Percentiles rank a stretch among this genome's conserved stretches.
Conservation (phyloP, 2,113 vertebrate species). For the Notothenia rossii region DNA sequence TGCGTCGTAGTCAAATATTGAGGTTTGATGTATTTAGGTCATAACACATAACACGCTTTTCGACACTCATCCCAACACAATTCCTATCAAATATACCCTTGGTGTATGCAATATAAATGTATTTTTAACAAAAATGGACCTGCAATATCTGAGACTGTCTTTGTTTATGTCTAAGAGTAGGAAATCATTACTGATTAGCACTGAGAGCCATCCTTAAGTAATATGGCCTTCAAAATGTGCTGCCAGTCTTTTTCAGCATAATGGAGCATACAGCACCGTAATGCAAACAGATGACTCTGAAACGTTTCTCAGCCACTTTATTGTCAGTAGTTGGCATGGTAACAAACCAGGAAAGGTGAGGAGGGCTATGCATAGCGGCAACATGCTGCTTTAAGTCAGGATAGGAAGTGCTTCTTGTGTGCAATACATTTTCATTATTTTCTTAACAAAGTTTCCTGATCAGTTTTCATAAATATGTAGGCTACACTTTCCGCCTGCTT, state of each 20-base stretch:
- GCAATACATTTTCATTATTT: constrained; percentile 18
- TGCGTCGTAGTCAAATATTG: background rate
- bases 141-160: background rate
- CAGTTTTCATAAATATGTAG: constrained; percentile 19
- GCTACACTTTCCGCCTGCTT: background rate
- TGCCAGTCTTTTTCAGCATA: constrained; percentile 25
- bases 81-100: background rate
- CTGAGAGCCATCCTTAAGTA: constrained; percentile 44
- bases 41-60: background rate
- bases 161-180: constrained; percentile 18
- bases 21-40: background rate
- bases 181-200: constrained; percentile 41
- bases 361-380: constrained; percentile 1
- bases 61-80: background rate
- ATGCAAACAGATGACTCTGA: constrained; percentile 36
- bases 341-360: constrained; percentile 40
- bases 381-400: background rate
- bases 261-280: constrained; percentile 33
- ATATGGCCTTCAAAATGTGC: constrained; percentile 37
- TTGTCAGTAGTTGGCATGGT: constrained; percentile 53
- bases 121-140: background rate
- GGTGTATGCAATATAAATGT: background rate
- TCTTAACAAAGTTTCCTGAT: constrained; percentile 24
- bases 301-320: constrained; percentile 35
- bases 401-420: constrained; percentile 10